These are phyloP conservation scores for Silurus meridionalis DNA, from an alignment of 2,113 vertebrate species.

Conservation along the genomic window DNA sequence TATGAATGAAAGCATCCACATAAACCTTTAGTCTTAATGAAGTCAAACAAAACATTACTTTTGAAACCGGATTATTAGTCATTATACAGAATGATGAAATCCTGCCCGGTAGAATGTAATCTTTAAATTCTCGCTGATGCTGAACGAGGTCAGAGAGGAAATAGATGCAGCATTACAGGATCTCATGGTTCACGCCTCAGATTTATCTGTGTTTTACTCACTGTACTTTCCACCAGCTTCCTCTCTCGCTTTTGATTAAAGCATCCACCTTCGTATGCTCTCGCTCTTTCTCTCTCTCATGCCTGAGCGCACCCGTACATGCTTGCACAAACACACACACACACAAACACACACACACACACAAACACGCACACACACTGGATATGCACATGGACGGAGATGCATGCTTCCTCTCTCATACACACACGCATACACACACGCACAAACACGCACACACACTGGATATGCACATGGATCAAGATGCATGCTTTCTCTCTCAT, in stretches of 20 bases:
- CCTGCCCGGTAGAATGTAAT: too few species aligned
- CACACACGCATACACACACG: not conserved
- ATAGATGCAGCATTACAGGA: not conserved
- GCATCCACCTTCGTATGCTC: not conserved
- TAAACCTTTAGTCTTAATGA: too few species aligned
- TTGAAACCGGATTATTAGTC: too few species aligned
- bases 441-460: not conserved
- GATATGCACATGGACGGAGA: not conserved
- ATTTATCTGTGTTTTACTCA: constrained; percentile 13
- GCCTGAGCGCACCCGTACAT: not conserved
- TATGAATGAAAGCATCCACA: too few species aligned
- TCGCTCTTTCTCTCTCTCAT: not conserved
- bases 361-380: not conserved
- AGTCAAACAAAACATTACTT: too few species aligned
- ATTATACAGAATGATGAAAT: too few species aligned
- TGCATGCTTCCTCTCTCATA: not conserved
- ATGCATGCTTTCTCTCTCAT: too few species aligned
- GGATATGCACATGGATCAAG: too few species aligned
- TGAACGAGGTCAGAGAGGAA: not conserved
- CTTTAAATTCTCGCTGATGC: too few species aligned
- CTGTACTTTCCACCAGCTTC: not conserved
- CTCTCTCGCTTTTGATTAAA: constrained; percentile 20
- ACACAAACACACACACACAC: not conserved
- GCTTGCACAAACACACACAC: not conserved
- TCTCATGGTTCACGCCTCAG: not conserved